A percentile compares a stretch with the other conserved stretches of the same genome.
phyloP scores from a whole-genome alignment of 2,113 vertebrate genomes.

The Erythrolamprus reginae region DNA sequence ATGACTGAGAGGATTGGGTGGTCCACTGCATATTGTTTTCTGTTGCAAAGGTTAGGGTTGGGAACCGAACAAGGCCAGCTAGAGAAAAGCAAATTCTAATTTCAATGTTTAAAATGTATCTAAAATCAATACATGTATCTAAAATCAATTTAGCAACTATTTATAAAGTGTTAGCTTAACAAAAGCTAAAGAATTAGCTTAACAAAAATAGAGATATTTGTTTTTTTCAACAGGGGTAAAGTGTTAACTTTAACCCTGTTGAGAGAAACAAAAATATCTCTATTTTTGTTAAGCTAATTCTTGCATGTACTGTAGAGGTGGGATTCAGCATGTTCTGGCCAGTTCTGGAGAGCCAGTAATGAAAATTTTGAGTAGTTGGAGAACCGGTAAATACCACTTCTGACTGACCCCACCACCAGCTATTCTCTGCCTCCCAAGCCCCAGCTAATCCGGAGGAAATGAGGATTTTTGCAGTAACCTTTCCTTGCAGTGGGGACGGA shows the following conservation, averaged over 20 bases:
- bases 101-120: not conserved
- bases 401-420: too few species aligned
- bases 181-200: too few species aligned
- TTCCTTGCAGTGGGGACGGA: too few species aligned
- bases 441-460: too few species aligned
- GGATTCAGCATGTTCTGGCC: too few species aligned
- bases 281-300: not conserved
- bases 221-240: too few species aligned
- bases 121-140: not conserved
- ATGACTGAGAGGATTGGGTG: not conserved
- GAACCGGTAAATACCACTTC: too few species aligned
- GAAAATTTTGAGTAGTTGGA: too few species aligned
- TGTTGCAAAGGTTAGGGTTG: not conserved
- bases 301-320: not conserved
- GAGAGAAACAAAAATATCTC: not conserved
- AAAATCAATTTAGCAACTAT: not conserved
- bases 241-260: not conserved
- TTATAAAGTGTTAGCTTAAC: not conserved
- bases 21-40: not conserved
- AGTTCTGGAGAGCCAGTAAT: too few species aligned
- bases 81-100: not conserved
- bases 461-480: too few species aligned
- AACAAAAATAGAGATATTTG: too few species aligned
- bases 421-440: too few species aligned
- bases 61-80: not conserved